These are phyloP conservation scores for Amphiprion ocellaris DNA, from an alignment of 2,113 vertebrate species.

Conservation along the genomic window DNA sequence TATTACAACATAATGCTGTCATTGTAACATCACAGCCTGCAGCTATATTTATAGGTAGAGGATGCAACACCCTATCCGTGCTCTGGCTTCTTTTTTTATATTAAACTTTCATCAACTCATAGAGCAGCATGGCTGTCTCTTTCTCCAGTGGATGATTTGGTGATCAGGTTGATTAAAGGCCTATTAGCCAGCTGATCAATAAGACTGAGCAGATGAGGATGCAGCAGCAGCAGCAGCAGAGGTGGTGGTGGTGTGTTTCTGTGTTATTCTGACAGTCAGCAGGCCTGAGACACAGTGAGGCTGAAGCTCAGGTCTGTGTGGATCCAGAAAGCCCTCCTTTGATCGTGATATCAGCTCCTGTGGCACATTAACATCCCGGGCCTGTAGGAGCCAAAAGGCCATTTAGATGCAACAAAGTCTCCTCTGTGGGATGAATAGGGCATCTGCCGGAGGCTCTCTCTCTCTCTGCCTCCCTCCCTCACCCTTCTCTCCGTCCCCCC, in stretches of 20 bases:
- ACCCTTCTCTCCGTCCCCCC: slow-evolving; percentile 17
- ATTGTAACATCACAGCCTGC: slow-evolving; percentile 71
- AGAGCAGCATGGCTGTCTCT: not conserved
- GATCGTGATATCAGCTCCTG: slow-evolving; percentile 74
- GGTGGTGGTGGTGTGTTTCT: not conserved
- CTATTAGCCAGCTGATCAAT: slow-evolving; percentile 58
- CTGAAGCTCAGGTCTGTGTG: slow-evolving; percentile 38
- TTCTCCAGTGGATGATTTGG: slow-evolving; percentile 17
- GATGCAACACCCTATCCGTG: slow-evolving; percentile 61
- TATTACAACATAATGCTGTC: slow-evolving; percentile 71
- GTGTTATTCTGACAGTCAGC: slow-evolving; percentile 4
- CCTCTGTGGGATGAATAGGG: slow-evolving; percentile 84
- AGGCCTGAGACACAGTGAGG: slow-evolving; percentile 20
- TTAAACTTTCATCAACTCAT: slow-evolving; percentile 63
- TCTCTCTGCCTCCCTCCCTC: slow-evolving; percentile 38
- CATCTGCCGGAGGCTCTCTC: slow-evolving; percentile 80
- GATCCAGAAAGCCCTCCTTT: slow-evolving; percentile 73
- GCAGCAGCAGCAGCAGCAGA: not conserved
- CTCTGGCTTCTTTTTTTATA: slow-evolving; percentile 26
- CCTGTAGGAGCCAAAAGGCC: slow-evolving; percentile 74
- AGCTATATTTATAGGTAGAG: slow-evolving; percentile 69
- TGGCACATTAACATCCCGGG: slow-evolving; percentile 82
- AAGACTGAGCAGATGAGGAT: slow-evolving; percentile 19
- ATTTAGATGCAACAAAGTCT: slow-evolving; percentile 84
- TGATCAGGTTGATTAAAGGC: slow-evolving; percentile 46